Evolutionary conservation across 1,140 invertebrate species (phyloP), one percentile per base, ranked within the genome.

Genomic region (Aphis craccivora): DNA sequence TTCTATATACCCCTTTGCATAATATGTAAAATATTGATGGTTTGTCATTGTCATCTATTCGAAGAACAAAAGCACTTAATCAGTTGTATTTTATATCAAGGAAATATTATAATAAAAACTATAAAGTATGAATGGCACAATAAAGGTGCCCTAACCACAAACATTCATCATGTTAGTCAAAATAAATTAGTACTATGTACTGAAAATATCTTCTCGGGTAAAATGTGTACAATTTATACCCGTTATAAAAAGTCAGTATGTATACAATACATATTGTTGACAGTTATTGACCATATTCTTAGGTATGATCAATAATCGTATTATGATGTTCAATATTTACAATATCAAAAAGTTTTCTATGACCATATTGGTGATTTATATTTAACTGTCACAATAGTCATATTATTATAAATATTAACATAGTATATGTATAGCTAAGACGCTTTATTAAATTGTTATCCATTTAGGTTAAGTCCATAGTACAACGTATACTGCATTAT

Each of bases 121-220:
- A 67, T 67, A 1, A 83, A 45, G 43, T 25, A 45, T 45, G 30
- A 87, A 87, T 87, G 22, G 4, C 11, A 51, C 6, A 2, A 14
- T 4, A 25, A 51, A 25, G 23, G 55, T 60, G 3, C 55, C n/a
- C 35, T 30, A 20, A 87, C 86, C 86, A n/a, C 30, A 87, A 87
- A 87, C 45, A 87, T 87, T 18, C 48, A 87, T 48, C 86, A 18
- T 20, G 18, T 51, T 51, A 88, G 18, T 51, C 43, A 51, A 51
- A 51, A 88, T 25, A 51, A 22, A 40, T 40, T 40, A 51, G 1
- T 20, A n/a, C 93, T 37, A 86, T 53, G 23, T 90, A 90, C 84
- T 94, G 35, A 35, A 91, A 93, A 91, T 93, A 91, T 37, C 91
- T 83, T 91, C 90, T 93, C 89, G 60, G 30, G 60, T 67, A n/a